Evolutionary conservation across 2,113 vertebrate species (phyloP).

Genomic region (Rhinolophus sinicus): DNA sequence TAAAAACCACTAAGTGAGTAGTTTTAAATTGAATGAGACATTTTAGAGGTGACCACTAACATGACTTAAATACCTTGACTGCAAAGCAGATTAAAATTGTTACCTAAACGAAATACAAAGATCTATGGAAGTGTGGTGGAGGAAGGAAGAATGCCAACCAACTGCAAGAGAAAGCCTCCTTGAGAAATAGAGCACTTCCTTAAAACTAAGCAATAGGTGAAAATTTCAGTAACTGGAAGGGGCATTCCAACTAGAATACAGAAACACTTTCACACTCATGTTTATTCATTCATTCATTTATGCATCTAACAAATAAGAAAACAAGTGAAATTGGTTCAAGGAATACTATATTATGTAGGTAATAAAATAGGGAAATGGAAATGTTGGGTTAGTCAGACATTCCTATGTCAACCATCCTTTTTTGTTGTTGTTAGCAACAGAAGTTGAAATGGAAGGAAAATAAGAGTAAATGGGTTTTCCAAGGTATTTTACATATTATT

Average conservation of each 20-base stretch:
- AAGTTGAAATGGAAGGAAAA: conserved; percentile 66
- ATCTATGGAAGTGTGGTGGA: not conserved
- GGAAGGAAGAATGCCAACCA: not conserved
- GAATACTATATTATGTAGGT: conserved; percentile 7
- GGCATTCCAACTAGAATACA: not conserved
- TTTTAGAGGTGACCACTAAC: not conserved
- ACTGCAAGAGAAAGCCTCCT: not conserved
- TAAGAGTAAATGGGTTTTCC: conserved; percentile 52
- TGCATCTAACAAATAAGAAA: conserved; percentile 33
- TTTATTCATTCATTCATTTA: conserved; percentile 41
- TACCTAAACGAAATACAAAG: not conserved
- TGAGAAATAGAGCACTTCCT: not conserved
- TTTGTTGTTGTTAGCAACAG: conserved; percentile 50
- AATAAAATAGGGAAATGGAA: conserved; percentile 59
- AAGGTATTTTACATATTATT: conserved; percentile 64
- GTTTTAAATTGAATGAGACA: not conserved
- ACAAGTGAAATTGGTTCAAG: conserved; percentile 38
- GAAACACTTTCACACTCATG: not conserved
- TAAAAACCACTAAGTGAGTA: not conserved
- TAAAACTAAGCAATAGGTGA: not conserved
- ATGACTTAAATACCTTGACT: not conserved
- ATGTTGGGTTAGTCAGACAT: not conserved
- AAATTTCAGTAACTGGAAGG: not conserved
- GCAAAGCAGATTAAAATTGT: conserved; percentile 12
- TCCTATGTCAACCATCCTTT: conserved; percentile 35